Conservation (phyloP, 2,888 invertebrate species). For the Hemistola chrysoprasaria region DNA sequence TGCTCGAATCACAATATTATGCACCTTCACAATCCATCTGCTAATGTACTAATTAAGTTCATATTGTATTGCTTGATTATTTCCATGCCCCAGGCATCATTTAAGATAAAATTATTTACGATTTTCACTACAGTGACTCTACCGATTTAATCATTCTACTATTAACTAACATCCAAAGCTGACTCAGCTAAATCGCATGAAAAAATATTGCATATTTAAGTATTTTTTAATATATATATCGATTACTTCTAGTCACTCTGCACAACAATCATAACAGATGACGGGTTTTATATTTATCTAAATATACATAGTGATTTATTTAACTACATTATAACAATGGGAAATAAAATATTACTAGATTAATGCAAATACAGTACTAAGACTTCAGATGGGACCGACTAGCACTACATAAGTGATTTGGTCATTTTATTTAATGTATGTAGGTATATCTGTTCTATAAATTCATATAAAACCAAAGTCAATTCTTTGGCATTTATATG, state of each 20-base stretch:
- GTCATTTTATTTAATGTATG: no score
- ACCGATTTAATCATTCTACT: conserved; percentile 45
- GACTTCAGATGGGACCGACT: conserved; percentile 47
- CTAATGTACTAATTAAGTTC: conserved; percentile 10
- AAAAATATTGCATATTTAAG: conserved; percentile 66
- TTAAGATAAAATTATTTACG: conserved; percentile 38
- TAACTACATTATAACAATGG: conserved; percentile 37
- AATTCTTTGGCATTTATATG: no score
- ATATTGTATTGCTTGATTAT: conserved; percentile 29
- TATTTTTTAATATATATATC: conserved; percentile 38
- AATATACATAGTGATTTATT: conserved; percentile 11
- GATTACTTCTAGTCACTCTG: conserved; percentile 38
- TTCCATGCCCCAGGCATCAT: conserved; percentile 22
- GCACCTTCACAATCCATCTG: conserved; percentile 14
- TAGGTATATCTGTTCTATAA: no score
- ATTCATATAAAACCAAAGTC: no score
- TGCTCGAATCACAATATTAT: conserved; percentile 5
- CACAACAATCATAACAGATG: conserved; percentile 37
- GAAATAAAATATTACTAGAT: conserved; percentile 31
- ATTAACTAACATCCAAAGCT: conserved; percentile 71
- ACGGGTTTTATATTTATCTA: conserved; percentile 22
- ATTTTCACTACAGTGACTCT: conserved; percentile 51
- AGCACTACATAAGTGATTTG: conserved; percentile 30
- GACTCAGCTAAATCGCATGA: conserved; percentile 57
- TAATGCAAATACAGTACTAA: conserved; percentile 42